These are phyloP conservation scores for Myotis myotis DNA, from an alignment of 2,797 vertebrate genomes.

Conservation along the genomic window DNA sequence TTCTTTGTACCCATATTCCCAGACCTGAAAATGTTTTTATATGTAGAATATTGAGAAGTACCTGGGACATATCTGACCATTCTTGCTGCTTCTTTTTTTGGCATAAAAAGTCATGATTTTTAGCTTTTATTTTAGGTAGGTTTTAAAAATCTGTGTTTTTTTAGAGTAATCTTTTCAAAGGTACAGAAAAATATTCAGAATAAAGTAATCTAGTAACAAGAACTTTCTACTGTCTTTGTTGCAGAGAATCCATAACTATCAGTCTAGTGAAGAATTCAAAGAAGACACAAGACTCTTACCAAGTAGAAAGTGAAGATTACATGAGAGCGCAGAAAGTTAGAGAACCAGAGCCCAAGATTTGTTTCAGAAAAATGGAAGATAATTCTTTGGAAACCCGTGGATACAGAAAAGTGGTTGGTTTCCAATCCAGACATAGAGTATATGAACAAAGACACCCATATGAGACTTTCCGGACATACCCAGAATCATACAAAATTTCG, in stretches of 20 bases:
- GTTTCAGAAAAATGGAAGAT: constrained; percentile 75
- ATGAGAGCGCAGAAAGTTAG: constrained; percentile 87
- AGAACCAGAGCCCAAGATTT: constrained; percentile 83
- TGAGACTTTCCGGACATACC: constrained; percentile 58
- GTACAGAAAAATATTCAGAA: constrained; percentile 45
- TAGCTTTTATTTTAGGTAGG: background rate
- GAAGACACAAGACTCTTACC: constrained; percentile 85
- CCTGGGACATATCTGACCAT: background rate
- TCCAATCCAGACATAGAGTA: constrained; percentile 6
- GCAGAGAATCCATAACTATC: constrained; percentile 87
- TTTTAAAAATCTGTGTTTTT: constrained; percentile 26
- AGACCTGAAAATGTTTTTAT: background rate
- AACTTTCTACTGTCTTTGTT: constrained; percentile 58
- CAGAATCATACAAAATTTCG: constrained; percentile 54
- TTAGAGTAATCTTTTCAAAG: constrained; percentile 35
- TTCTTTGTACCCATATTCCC: background rate
- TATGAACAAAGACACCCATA: constrained; percentile 51
- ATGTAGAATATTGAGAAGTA: background rate
- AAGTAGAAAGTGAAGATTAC: constrained; percentile 88
- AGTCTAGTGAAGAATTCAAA: constrained; percentile 85
- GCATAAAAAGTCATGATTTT: constrained; percentile 9
- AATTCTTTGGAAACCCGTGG: constrained; percentile 65
- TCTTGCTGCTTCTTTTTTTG: constrained; percentile 14
- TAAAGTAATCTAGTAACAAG: constrained; percentile 47
- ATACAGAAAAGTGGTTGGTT: constrained; percentile 43